Conservation (phyloP, 2,888 invertebrate species). For the Andrena chrysosceles region DNA sequence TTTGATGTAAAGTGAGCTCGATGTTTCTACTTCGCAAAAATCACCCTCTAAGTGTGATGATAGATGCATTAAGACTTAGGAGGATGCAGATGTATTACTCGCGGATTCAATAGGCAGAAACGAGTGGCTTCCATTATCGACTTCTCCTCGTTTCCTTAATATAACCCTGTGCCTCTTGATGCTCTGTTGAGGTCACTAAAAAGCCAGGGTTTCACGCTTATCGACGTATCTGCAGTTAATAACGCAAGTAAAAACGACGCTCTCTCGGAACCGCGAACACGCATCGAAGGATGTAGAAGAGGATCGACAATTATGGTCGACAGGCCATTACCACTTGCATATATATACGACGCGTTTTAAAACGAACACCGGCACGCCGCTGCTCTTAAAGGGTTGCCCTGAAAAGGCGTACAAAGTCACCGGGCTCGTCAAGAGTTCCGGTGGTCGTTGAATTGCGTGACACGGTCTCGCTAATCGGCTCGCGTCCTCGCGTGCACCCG, state of each 20-base stretch:
- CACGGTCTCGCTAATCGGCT: constrained; percentile 59
- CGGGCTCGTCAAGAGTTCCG: constrained; percentile 60
- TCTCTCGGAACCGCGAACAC: constrained; percentile 54
- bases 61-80: too few species aligned
- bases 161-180: not conserved
- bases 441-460: constrained; percentile 66
- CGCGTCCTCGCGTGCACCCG: constrained; percentile 58
- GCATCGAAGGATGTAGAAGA: constrained; percentile 65
- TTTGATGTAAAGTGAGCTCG: too few species aligned
- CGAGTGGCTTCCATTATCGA: not conserved
- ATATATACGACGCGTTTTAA: constrained; percentile 65
- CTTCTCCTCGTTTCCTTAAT: not conserved
- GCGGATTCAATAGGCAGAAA: not conserved
- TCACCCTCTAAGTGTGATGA: too few species aligned
- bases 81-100: not conserved
- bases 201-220: constrained; percentile 42
- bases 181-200: constrained; percentile 39
- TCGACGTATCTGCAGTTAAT: constrained; percentile 52
- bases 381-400: constrained; percentile 49
- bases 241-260: constrained; percentile 44
- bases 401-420: constrained; percentile 62
- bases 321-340: constrained; percentile 66
- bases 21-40: too few species aligned
- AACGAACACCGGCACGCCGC: constrained; percentile 56
- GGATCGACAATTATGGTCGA: constrained; percentile 66